Evolutionary conservation across 2,113 vertebrate species (phyloP).

Genomic region (Sardina pilchardus): DNA sequence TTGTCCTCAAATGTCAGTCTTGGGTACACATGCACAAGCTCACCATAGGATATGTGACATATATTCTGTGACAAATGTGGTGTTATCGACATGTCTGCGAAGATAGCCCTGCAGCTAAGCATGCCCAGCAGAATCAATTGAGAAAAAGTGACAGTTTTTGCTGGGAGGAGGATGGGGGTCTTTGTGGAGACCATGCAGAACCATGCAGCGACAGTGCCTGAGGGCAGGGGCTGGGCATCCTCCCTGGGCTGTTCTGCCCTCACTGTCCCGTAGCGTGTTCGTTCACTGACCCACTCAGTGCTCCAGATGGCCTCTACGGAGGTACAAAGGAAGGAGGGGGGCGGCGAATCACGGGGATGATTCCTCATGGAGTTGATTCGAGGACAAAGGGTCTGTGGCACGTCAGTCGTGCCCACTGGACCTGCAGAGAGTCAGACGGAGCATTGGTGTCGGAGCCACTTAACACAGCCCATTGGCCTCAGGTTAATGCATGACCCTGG

Average conservation of each 20-base stretch:
- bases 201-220: slow-evolving; percentile 8
- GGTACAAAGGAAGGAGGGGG: slow-evolving; percentile 11
- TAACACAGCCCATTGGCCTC: slow-evolving; percentile 7
- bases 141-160: slow-evolving; percentile 27
- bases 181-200: slow-evolving; percentile 8
- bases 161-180: slow-evolving; percentile 4
- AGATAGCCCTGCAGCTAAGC: slow-evolving; percentile 31
- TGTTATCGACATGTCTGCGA: slow-evolving; percentile 38
- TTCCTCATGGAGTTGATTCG: slow-evolving; percentile 32
- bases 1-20: slow-evolving; percentile 23
- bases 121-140: slow-evolving; percentile 24
- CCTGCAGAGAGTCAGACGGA: neutral
- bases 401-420: slow-evolving; percentile 14
- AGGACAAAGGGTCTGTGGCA: slow-evolving; percentile 42
- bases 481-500: neutral
- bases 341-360: slow-evolving; percentile 35
- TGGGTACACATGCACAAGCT: slow-evolving; percentile 27
- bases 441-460: neutral
- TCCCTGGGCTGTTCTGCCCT: neutral
- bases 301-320: slow-evolving; percentile 21
- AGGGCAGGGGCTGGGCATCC: neutral
- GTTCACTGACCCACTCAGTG: slow-evolving; percentile 28
- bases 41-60: slow-evolving; percentile 14
- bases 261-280: slow-evolving; percentile 14
- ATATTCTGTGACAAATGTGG: slow-evolving; percentile 36